Percentiles rank a stretch among this genome's conserved stretches.
Evolutionary conservation across 2,113 vertebrate genomes (phyloP).

Genomic region (Melanocharis versteri): DNA sequence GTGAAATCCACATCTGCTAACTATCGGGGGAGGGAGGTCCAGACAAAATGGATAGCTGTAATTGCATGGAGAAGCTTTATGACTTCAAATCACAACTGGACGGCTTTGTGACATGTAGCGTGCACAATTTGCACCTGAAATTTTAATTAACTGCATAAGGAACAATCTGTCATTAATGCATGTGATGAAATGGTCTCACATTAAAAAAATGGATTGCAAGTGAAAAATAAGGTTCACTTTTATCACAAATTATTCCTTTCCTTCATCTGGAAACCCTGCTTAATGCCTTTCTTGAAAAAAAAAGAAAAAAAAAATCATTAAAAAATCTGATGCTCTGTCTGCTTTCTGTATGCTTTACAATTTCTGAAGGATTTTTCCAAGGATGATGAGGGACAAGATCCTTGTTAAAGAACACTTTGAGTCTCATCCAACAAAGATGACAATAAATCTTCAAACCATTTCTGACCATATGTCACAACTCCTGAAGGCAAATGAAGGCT

Average conservation of each 20-base stretch:
- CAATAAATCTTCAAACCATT: slow-evolving; percentile 83
- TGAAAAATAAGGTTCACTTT: neutral
- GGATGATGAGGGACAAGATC: slow-evolving; percentile 72
- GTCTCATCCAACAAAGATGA: slow-evolving; percentile 76
- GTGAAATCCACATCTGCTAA: neutral
- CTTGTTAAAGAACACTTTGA: slow-evolving; percentile 73
- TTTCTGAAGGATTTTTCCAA: slow-evolving; percentile 75
- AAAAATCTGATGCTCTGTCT: neutral
- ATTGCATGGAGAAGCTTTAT: neutral
- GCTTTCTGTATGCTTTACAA: slow-evolving; percentile 31
- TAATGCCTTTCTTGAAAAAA: neutral
- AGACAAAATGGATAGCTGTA: neutral
- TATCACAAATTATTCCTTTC: neutral
- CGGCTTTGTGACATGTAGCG: neutral
- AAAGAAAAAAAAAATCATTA: neutral
- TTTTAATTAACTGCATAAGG: neutral
- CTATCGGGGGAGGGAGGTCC: neutral
- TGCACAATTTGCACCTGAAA: neutral
- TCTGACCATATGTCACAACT: slow-evolving; percentile 84
- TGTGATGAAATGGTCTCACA: neutral
- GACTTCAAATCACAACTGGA: neutral
- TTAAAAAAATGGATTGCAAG: neutral
- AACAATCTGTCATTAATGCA: neutral
- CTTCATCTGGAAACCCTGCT: neutral
- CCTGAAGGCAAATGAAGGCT: slow-evolving; percentile 78